phyloP scores from a whole-genome alignment of 1,140 invertebrate genomes.

The Lordiphosa stackelbergi region DNA sequence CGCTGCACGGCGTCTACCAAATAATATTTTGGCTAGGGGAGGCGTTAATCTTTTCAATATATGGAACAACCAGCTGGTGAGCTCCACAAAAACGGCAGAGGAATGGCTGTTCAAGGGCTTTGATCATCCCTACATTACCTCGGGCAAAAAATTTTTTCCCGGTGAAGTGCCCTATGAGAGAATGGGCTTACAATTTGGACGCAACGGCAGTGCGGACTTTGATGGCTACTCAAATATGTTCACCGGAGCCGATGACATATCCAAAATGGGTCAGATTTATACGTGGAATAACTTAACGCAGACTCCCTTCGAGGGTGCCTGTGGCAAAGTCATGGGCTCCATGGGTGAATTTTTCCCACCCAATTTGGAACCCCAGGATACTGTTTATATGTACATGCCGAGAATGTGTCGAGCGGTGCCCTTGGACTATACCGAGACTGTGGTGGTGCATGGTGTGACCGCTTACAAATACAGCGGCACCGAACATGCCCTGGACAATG shows the following conservation, averaged over 20 bases:
- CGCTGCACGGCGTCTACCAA: constrained; percentile 77
- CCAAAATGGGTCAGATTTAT: constrained; percentile 82
- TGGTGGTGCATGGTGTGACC: constrained; percentile 78
- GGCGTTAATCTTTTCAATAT: too few relatives aligned
- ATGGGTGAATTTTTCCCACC: constrained; percentile 88
- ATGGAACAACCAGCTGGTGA: constrained; percentile 74
- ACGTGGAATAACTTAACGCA: constrained; percentile 83
- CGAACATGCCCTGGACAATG: constrained; percentile 81
- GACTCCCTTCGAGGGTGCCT: constrained; percentile 81
- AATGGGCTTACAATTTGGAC: constrained; percentile 88
- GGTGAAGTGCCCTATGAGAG: constrained; percentile 80
- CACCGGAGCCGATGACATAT: constrained; percentile 81
- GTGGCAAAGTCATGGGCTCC: constrained; percentile 81
- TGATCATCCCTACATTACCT: constrained; percentile 82
- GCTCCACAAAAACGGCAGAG: constrained; percentile 81
- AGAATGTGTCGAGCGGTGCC: constrained; percentile 83
- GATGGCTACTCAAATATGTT: constrained; percentile 87
- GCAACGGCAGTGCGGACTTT: constrained; percentile 83
- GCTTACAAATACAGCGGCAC: constrained; percentile 80
- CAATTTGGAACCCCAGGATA: constrained; percentile 79
- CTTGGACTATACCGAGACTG: constrained; percentile 80
- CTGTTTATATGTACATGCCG: constrained; percentile 82
- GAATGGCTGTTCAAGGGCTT: constrained; percentile 88
- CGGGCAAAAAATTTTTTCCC: constrained; percentile 77
- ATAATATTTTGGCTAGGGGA: background rate